phyloP scores from a whole-genome alignment of 2,888 invertebrate species.

The Antheraea assamensis region DNA sequence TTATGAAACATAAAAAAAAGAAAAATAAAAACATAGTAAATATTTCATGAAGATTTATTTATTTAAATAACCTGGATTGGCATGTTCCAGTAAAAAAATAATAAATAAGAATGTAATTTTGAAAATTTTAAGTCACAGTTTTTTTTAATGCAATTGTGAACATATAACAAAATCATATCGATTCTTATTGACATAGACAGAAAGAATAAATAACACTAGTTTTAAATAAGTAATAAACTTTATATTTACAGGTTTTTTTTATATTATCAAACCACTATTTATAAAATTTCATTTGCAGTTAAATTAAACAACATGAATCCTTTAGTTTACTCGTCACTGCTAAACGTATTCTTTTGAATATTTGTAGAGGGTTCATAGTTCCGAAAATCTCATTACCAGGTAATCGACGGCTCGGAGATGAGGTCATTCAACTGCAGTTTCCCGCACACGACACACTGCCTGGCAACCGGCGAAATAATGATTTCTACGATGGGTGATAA shows the following conservation, averaged over 20 bases:
- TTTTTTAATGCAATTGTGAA: too few species aligned
- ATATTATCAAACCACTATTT: slow-evolving; percentile 12
- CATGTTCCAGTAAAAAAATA: too few species aligned
- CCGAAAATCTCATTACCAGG: slow-evolving; percentile 80
- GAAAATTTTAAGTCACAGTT: too few species aligned
- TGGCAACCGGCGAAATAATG: slow-evolving; percentile 96
- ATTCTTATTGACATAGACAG: too few species aligned
- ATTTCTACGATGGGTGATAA: slow-evolving; percentile 96
- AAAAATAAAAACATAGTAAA: too few species aligned
- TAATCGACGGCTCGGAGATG: slow-evolving; percentile 91
- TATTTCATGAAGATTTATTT: too few species aligned
- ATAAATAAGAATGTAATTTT: too few species aligned
- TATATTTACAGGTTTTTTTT: slow-evolving; percentile 1
- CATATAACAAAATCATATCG: too few species aligned
- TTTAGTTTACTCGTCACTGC: slow-evolving; percentile 35
- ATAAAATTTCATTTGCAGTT: neutral
- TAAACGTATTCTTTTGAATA: slow-evolving; percentile 38
- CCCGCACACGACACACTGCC: slow-evolving; percentile 97
- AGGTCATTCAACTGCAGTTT: slow-evolving; percentile 89
- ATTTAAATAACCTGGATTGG: too few species aligned
- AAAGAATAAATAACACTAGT: too few species aligned
- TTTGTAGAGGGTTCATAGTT: slow-evolving; percentile 54
- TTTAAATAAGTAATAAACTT: neutral
- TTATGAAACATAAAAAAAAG: too few species aligned
- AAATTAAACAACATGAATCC: slow-evolving; percentile 29